These are phyloP conservation scores for Brachyistius frenatus DNA, from an alignment of 2,113 vertebrate species.

Conservation along the genomic window DNA sequence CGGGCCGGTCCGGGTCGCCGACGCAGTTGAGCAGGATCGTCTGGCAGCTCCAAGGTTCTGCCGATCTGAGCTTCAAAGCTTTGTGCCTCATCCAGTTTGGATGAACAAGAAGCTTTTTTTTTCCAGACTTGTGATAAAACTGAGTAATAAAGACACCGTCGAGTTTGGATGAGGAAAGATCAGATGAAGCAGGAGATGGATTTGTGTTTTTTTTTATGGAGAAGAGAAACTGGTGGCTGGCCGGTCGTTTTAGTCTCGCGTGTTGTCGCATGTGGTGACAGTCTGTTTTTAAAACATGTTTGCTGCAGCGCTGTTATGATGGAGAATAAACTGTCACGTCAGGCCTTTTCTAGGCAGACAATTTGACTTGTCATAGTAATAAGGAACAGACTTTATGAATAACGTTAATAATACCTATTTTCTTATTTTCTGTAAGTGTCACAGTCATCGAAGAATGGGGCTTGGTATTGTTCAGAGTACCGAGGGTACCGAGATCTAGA, in stretches of 20 bases:
- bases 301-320: neutral
- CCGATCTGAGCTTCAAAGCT: conserved; percentile 30
- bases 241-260: neutral
- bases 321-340: neutral
- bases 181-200: conserved; percentile 10
- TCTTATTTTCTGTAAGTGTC: too few relatives aligned
- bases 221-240: neutral
- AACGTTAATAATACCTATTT: too few relatives aligned
- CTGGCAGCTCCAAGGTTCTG: conserved; percentile 10
- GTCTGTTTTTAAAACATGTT: neutral
- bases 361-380: too few relatives aligned
- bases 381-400: neutral
- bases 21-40: conserved; percentile 11
- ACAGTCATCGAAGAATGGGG: too few relatives aligned
- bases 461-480: too few relatives aligned
- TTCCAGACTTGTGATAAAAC: conserved; percentile 9
- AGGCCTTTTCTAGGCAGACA: neutral
- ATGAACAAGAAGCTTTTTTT: conserved; percentile 3
- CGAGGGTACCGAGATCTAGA: too few relatives aligned
- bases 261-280: neutral
- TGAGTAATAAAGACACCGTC: neutral
- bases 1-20: conserved; percentile 19
- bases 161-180: conserved; percentile 7
- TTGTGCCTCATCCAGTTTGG: conserved; percentile 32
- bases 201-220: conserved; percentile 24